Base-by-base conservation (phyloP, 2,888 invertebrate genomes). In the Cetonia aurata region DNA sequence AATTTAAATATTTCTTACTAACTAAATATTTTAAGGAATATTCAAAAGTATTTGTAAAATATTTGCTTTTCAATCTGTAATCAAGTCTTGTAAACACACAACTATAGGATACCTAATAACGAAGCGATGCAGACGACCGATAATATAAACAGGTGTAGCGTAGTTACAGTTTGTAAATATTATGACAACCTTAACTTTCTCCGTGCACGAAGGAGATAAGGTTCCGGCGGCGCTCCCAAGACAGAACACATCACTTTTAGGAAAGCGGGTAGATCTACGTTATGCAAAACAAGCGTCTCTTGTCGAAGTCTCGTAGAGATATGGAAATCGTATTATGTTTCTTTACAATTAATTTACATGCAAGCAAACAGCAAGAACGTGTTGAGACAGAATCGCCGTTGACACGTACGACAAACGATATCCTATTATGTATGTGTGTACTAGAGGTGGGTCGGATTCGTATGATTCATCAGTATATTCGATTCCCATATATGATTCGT, bases 111-210 rank as follows among this genome's bases (percentile, higher is more conserved):
- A 25, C 4, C 25, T 25, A 25, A 25, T 37, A 37, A 37, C 33
- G 15, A 37, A 12, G 25, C 46, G 62, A 52, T 65, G 52, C 48
- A 48, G 25, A 37, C 52, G 17, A 41, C 50, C 62, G 50, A 65
- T 65, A 65, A 65, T 6, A 31, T 33, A 65, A 65, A 65, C 60
- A 60, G 48, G 60, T 60, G 48, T 65, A 65, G 19, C 9, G 17
- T 65, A 48, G 41, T 50, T 50, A 50, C 33, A 65, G n/a, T 65
- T 65, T 50, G 62, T 65, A 65, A 60, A 65, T 50, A 65, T 65
- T 37, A 17, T 17, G 1, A 50, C 37, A 52, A 41, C 25, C 9
- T 52, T 17, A 37, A 65, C 62, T 50, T 65, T 50, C 62, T 33
- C 50, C 62, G 33, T 50, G 62, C 37, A 17, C 37, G 15, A 52